Conservation (phyloP, 2,113 vertebrate species). For the Hippocampus zosterae region DNA sequence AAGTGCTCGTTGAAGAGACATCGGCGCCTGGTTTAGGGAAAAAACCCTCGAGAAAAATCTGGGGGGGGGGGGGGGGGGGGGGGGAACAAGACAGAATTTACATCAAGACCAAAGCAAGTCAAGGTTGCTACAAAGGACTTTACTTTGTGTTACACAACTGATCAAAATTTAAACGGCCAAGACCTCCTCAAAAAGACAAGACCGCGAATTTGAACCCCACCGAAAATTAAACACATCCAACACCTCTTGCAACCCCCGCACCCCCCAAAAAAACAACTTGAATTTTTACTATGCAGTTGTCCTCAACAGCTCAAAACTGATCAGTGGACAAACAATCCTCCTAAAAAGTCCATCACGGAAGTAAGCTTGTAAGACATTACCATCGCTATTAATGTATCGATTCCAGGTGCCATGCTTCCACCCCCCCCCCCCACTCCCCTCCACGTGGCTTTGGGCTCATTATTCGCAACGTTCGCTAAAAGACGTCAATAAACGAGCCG, state of each 20-base stretch:
- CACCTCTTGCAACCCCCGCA: background rate
- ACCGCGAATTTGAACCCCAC: too few relatives aligned
- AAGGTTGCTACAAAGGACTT: constrained; percentile 10
- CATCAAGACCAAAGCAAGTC: constrained; percentile 12
- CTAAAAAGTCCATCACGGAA: constrained; percentile 32
- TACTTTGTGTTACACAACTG: too few relatives aligned
- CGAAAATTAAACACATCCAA: background rate
- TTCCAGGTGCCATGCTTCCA: constrained; percentile 32
- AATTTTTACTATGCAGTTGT: constrained; percentile 4
- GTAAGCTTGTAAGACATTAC: constrained; percentile 50
- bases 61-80: too few relatives aligned
- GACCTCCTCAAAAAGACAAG: background rate
- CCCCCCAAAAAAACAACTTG: background rate
- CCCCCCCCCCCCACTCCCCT: constrained; percentile 5
- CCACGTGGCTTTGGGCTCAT: constrained; percentile 47
- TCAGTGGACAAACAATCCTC: constrained; percentile 33
- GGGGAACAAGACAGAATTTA: constrained; percentile 7
- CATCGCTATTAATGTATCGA: constrained; percentile 54
- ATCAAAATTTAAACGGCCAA: background rate
- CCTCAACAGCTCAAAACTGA: constrained; percentile 27
- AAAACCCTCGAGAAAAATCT: constrained; percentile 88
- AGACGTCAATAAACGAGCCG: constrained; percentile 55
- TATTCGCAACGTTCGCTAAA: constrained; percentile 47
- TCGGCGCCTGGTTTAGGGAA: constrained; percentile 83
- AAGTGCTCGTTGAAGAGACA: constrained; percentile 76